A percentile compares a stretch with the other conserved stretches of the same genome.
Evolutionary conservation across 2,113 vertebrate genomes (phyloP).

Genomic region (Corythoichthys intestinalis): DNA sequence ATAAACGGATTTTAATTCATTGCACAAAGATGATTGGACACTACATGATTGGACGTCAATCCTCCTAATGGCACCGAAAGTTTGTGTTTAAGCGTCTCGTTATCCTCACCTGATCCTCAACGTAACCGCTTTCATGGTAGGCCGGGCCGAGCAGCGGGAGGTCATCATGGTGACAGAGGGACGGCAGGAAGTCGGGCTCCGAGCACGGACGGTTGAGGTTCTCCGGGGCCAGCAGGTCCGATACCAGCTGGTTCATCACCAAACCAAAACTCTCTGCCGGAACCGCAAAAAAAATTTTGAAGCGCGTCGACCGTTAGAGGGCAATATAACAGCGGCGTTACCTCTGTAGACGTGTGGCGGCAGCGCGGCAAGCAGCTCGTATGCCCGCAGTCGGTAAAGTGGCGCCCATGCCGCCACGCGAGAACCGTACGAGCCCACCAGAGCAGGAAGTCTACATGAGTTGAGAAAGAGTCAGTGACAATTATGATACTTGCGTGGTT

Average conservation of each 20-base stretch:
- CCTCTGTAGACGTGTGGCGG: slow-evolving; percentile 86
- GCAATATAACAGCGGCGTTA: slow-evolving; percentile 45
- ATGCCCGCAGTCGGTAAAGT: slow-evolving; percentile 84
- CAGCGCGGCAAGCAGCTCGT: slow-evolving; percentile 83
- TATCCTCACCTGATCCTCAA: slow-evolving; percentile 85
- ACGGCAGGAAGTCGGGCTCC: slow-evolving; percentile 78
- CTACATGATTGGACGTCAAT: no score
- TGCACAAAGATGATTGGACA: no score
- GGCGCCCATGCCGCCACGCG: slow-evolving; percentile 74
- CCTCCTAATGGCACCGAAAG: no score
- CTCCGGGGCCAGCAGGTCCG: slow-evolving; percentile 80
- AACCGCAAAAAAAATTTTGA: neutral
- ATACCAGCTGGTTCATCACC: slow-evolving; percentile 83
- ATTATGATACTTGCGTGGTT: neutral
- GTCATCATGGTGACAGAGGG: slow-evolving; percentile 82
- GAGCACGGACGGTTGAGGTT: slow-evolving; percentile 69
- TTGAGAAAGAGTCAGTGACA: neutral
- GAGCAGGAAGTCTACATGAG: slow-evolving; percentile 75
- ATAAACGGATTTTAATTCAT: no score
- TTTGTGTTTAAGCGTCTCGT: no score
- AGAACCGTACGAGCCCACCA: slow-evolving; percentile 79
- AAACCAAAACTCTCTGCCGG: slow-evolving; percentile 76
- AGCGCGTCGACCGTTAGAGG: no score
- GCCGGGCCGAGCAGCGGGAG: slow-evolving; percentile 77
- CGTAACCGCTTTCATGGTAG: slow-evolving; percentile 78